Conservation (phyloP, 2,888 invertebrate species). For the Brachycybe producta region DNA sequence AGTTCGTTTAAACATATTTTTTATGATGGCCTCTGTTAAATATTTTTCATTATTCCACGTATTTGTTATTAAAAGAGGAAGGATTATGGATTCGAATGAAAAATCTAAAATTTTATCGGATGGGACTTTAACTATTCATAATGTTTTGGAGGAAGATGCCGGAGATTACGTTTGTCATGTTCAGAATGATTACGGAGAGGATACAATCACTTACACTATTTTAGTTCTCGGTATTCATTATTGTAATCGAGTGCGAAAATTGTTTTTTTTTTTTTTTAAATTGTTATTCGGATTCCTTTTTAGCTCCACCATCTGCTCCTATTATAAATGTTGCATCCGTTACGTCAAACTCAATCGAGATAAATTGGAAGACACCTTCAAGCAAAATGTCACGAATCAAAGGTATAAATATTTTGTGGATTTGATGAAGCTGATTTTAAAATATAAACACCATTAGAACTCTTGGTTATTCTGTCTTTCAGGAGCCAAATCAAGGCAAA, state of each 20-base stretch:
- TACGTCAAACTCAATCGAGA: slow-evolving; percentile 22
- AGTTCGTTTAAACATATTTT: slow-evolving; percentile 10
- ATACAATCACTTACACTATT: slow-evolving; percentile 77
- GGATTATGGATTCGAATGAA: slow-evolving; percentile 37
- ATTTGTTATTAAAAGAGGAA: not conserved
- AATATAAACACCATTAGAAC: too few relatives aligned
- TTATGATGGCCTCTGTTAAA: too few relatives aligned
- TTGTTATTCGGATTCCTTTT: not conserved
- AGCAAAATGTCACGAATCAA: slow-evolving; percentile 17
- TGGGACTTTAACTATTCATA: slow-evolving; percentile 79
- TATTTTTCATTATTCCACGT: not conserved
- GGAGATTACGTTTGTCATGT: slow-evolving; percentile 90
- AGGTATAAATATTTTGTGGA: slow-evolving; percentile 6
- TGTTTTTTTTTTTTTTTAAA: not conserved
- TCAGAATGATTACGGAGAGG: slow-evolving; percentile 82
- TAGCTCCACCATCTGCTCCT: slow-evolving; percentile 25
- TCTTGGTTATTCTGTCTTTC: too few relatives aligned
- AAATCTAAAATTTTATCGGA: slow-evolving; percentile 72
- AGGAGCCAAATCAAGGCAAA: too few relatives aligned
- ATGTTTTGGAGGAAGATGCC: slow-evolving; percentile 76
- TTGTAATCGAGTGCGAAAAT: too few relatives aligned
- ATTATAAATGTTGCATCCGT: slow-evolving; percentile 22
- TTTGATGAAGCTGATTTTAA: too few relatives aligned
- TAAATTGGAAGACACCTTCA: slow-evolving; percentile 21
- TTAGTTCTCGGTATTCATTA: slow-evolving; percentile 75